Conservation (phyloP, 2,888 invertebrate genomes). For the Callyntrura sp. region DNA sequence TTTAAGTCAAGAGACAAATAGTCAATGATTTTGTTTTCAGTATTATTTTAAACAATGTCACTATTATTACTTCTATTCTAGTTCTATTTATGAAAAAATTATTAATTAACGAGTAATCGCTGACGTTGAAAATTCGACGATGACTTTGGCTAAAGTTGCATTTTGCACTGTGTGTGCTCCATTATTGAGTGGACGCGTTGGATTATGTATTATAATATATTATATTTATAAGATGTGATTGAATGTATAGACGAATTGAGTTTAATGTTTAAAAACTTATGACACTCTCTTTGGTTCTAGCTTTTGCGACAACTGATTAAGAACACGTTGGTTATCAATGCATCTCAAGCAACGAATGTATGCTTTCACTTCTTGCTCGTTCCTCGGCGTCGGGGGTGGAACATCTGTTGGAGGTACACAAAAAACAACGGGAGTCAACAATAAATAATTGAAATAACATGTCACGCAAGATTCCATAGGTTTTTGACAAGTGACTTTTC, state of each 20-base stretch:
- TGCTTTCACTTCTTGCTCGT: constrained; percentile 89
- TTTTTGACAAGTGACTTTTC: constrained; percentile 55
- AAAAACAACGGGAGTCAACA: not conserved
- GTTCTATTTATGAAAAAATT: not conserved
- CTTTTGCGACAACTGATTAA: constrained; percentile 92
- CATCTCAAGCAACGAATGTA: constrained; percentile 91
- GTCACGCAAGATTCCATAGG: constrained; percentile 80
- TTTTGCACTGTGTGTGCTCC: constrained; percentile 39
- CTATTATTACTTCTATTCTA: not conserved
- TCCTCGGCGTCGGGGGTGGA: constrained; percentile 90
- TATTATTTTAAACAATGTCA: constrained; percentile 1
- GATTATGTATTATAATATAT: not conserved
- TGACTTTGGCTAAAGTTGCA: constrained; percentile 56
- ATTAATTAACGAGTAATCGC: constrained; percentile 9
- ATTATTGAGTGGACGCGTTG: not conserved
- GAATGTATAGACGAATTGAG: too few relatives aligned
- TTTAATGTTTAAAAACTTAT: too few relatives aligned
- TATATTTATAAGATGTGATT: not conserved
- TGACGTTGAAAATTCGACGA: constrained; percentile 24
- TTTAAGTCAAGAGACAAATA: constrained; percentile 2
- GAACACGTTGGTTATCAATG: constrained; percentile 92
- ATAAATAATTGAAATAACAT: constrained; percentile 3
- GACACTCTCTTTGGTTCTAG: constrained; percentile 87
- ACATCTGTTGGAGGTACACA: constrained; percentile 86
- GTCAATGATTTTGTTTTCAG: constrained; percentile 28